Evolutionary conservation across 1,140 invertebrate genomes (phyloP).

Genomic region (Helicoverpa armigera): DNA sequence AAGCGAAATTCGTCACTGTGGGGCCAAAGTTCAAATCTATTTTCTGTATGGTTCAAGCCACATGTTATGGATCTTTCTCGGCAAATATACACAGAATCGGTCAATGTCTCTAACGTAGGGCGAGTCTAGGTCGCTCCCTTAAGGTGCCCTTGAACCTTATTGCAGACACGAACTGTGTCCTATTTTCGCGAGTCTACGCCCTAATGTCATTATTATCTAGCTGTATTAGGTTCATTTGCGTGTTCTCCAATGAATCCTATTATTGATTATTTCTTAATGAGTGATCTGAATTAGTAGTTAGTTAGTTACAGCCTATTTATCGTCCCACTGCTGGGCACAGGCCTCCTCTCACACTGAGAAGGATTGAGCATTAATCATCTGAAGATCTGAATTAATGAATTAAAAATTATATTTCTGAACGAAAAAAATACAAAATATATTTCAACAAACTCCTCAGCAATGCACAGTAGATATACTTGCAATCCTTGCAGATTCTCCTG

Average conservation of each 20-base stretch:
- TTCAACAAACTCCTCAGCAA: no score
- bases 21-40: neutral
- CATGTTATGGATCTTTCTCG: constrained; percentile 3
- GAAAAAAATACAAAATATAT: no score
- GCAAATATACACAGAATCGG: neutral
- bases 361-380: no score
- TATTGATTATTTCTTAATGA: neutral
- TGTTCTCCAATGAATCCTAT: neutral
- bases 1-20: constrained; percentile 16
- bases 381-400: no score
- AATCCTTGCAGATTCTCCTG: no score
- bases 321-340: no score
- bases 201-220: neutral
- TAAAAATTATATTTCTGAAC: no score
- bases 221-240: neutral
- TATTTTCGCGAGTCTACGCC: neutral
- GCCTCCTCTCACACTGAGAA: no score
- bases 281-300: no score
- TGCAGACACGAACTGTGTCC: neutral
- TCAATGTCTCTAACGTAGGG: neutral
- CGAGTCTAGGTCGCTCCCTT: constrained; percentile 8
- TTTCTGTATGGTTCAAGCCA: neutral
- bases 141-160: constrained; percentile 27
- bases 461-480: no score
- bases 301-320: no score